A percentile compares a stretch with the other conserved stretches of the same genome.
Evolutionary conservation across 2,797 vertebrate genomes (phyloP).

Genomic region (Adelosebastes latens): DNA sequence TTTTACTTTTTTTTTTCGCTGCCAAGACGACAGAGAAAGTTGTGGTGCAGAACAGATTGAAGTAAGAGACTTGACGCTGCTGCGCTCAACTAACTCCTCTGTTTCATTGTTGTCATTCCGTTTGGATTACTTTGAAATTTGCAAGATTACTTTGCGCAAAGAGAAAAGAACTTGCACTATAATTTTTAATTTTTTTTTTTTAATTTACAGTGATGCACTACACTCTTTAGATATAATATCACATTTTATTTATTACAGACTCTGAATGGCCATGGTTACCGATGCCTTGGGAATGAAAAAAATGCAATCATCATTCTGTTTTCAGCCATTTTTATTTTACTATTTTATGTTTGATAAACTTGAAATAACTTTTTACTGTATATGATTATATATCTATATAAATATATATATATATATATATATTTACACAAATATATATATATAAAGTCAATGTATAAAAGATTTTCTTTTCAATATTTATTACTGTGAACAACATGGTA

Average conservation of each 20-base stretch:
- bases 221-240: conserved; percentile 90
- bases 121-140: conserved; percentile 75
- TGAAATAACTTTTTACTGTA: conserved; percentile 88
- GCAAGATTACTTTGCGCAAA: conserved; percentile 84
- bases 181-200: conserved; percentile 74
- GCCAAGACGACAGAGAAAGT: conserved; percentile 69
- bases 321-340: conserved; percentile 87
- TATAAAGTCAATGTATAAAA: conserved; percentile 90
- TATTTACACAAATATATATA: conserved; percentile 78
- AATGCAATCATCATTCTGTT: conserved; percentile 86
- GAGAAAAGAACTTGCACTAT: conserved; percentile 93
- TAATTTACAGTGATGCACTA: conserved; percentile 97
- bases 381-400: conserved; percentile 74
- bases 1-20: conserved; percentile 72
- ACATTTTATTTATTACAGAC: conserved; percentile 97
- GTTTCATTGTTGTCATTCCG: conserved; percentile 75
- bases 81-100: conserved; percentile 79
- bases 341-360: conserved; percentile 89
- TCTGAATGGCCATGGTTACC: conserved; percentile 93
- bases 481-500: conserved; percentile 95
- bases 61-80: conserved; percentile 73
- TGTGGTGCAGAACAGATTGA: conserved; percentile 73
- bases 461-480: conserved; percentile 92
- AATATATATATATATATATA: conserved; percentile 65
- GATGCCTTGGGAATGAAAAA: conserved; percentile 93